phyloP scores from a whole-genome alignment of 2,797 vertebrate genomes.

The Acanthis flammea region DNA sequence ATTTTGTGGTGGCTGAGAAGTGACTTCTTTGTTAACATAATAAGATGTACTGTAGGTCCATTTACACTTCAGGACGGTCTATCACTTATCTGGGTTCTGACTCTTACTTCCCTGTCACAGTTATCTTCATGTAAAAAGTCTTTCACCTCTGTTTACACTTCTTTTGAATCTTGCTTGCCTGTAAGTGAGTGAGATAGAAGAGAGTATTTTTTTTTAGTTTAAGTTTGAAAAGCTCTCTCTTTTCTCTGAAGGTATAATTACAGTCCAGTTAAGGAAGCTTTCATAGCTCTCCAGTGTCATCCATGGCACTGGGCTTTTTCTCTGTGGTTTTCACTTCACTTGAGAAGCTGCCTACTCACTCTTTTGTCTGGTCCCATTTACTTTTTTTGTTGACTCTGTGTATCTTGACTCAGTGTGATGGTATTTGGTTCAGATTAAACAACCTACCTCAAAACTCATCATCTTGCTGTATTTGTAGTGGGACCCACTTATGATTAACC shows the following conservation, averaged over 20 bases:
- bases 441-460: background rate
- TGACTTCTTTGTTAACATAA: background rate
- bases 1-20: background rate
- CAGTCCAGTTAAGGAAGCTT: background rate
- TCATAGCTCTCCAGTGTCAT: background rate
- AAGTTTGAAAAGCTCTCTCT: background rate
- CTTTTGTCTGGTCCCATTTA: background rate
- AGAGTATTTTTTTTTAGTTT: background rate
- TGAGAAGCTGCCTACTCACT: background rate
- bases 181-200: background rate
- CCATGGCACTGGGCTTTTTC: background rate
- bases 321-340: background rate
- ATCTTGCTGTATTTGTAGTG: background rate
- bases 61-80: background rate
- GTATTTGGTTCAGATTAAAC: background rate
- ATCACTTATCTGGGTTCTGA: background rate
- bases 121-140: background rate
- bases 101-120: background rate
- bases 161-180: background rate
- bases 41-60: background rate
- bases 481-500: background rate
- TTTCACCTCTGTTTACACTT: background rate
- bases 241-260: background rate
- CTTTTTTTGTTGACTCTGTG: background rate
- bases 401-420: background rate